These are phyloP conservation scores for Forbesichthys agassizii DNA, from an alignment of 2,113 vertebrate genomes.

Conservation along the genomic window DNA sequence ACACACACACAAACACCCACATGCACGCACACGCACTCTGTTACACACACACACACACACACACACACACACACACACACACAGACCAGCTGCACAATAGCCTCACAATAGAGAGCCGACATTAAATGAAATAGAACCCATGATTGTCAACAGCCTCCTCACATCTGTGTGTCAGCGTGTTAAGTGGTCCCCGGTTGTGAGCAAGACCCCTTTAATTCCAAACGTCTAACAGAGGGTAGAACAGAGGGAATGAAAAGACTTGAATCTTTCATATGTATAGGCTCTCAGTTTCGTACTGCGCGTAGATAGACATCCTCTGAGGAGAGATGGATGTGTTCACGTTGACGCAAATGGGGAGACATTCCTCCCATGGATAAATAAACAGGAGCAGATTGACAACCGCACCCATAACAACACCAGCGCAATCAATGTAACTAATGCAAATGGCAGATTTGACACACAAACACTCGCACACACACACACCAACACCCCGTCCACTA, in stretches of 20 bases:
- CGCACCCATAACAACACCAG: not conserved
- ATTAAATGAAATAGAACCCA: not conserved
- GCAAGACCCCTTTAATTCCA: not conserved
- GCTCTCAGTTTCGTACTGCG: not conserved
- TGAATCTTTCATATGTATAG: not conserved
- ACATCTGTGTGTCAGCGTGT: not conserved
- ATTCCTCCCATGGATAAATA: no score
- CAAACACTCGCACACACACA: slow-evolving; percentile 1
- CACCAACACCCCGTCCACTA: slow-evolving; percentile 13
- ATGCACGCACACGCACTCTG: not conserved
- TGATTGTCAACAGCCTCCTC: not conserved
- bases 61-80: not conserved
- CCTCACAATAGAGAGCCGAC: no score
- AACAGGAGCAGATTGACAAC: no score
- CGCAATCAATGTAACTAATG: not conserved
- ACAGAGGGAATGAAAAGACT: not conserved
- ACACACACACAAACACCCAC: not conserved
- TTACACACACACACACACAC: not conserved
- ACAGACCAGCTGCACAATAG: no score
- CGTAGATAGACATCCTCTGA: slow-evolving; percentile 2
- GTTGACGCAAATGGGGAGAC: no score
- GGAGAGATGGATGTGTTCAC: not conserved
- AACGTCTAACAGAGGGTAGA: not conserved
- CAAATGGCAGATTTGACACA: slow-evolving; percentile 10
- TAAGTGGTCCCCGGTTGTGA: not conserved